Evolutionary conservation across 1,140 invertebrate species (phyloP), one percentile per base, ranked within the genome.

Genomic region (Leptinotarsa undecemlineata): DNA sequence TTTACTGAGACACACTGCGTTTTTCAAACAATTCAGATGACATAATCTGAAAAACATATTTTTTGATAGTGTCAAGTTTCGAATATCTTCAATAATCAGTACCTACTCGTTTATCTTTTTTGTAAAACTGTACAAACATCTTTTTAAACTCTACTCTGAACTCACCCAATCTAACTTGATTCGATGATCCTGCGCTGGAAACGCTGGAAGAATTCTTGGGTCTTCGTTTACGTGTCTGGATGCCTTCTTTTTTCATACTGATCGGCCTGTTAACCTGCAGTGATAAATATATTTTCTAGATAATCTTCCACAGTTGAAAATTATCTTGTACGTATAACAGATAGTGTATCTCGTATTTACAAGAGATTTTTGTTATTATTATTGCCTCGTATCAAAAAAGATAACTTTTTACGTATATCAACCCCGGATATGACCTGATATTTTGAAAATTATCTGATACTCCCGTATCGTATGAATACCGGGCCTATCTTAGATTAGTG

Each of bases 241-340:
- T 98, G 11, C 94, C 94, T 74, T 98, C 96, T 85, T 98, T 98
- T 84, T 96, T 96, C 96, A 98, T 98, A 67, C 94, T 94, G 69
- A 96, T 85, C 15, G 97, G 97, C 75, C 93, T 89, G 84, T 93
- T 93, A 62, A 97, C 94, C 92, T 93, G 86, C 74, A 86, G 85
- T 33, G 51, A 73, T 33, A 73, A 60, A 64, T 72, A 74, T 23
- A 61, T 60, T 60, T 69, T 20, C n/a, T n/a, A 67, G 64, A 73
- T 67, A 67, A 68, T 57, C 15, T 15, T 21, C 20, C 61, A 26
- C 62, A 61, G 72, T 75, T 77, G 76, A 73, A 77, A 69, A 74
- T 76, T 77, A 77, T 77, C 76, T 68, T 75, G 26, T 23, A 47
- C 62, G 69, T 68, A 61, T 75, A 74, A 71, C 73, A 77, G 76